Percentiles rank a stretch among this genome's conserved stretches.
phyloP scores from a whole-genome alignment of 2,888 invertebrate species.

The Drosophila aldrichi region DNA sequence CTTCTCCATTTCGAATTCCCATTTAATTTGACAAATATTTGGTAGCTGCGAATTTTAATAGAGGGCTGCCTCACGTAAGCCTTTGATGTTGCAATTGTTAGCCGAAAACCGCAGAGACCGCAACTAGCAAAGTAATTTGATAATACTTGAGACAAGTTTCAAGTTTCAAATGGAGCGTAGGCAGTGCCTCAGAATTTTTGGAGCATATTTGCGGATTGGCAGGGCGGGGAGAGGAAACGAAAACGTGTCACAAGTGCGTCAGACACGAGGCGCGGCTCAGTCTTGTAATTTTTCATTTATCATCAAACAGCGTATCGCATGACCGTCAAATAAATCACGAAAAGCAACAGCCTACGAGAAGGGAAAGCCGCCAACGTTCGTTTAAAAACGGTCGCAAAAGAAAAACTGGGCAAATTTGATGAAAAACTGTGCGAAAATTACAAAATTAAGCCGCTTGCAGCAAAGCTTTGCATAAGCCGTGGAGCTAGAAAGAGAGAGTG shows the following conservation, averaged over 20 bases:
- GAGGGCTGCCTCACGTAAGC: conserved; percentile 6
- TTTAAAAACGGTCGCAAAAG: conserved; percentile 6
- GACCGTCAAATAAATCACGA: conserved; percentile 56
- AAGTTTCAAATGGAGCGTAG: conserved; percentile 24
- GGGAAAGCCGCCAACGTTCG: neutral
- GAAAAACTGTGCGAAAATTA: conserved; percentile 9
- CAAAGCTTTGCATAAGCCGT: neutral
- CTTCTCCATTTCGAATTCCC: neutral
- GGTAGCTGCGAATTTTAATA: conserved; percentile 23
- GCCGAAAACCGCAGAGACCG: conserved; percentile 27
- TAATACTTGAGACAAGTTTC: conserved; percentile 32
- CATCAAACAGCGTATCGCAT: conserved; percentile 52
- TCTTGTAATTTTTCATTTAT: conserved; percentile 47
- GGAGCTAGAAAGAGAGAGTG: neutral
- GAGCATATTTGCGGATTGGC: conserved; percentile 10
- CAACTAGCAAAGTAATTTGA: conserved; percentile 33
- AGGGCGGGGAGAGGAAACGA: neutral
- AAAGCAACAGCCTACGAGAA: neutral
- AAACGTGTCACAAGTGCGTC: conserved; percentile 47
- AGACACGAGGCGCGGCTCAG: conserved; percentile 41
- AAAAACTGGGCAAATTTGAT: conserved; percentile 19
- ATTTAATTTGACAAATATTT: conserved; percentile 9
- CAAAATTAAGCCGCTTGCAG: conserved; percentile 30
- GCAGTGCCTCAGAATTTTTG: conserved; percentile 14
- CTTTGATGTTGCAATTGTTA: conserved; percentile 32